phyloP scores from a whole-genome alignment of 1,140 invertebrate species.

The Nasonia vitripennis region DNA sequence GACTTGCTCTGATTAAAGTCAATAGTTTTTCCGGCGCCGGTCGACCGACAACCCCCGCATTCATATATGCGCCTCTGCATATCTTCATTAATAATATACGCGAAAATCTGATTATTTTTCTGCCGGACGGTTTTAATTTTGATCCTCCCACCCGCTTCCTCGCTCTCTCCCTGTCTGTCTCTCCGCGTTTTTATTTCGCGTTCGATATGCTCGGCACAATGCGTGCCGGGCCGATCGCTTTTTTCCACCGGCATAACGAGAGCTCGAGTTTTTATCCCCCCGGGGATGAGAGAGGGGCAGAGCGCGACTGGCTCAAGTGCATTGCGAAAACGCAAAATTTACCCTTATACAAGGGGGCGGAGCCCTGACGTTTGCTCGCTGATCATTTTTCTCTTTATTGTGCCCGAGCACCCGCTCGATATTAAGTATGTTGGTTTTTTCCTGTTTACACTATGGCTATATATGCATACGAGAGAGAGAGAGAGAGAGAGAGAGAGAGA shows the following conservation, averaged over 20 bases:
- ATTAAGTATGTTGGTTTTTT: constrained; percentile 4
- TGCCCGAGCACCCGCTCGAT: neutral
- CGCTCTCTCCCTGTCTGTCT: constrained; percentile 52
- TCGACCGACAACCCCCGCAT: neutral
- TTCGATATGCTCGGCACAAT: constrained; percentile 64
- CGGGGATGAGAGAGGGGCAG: neutral
- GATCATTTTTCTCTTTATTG: constrained; percentile 13
- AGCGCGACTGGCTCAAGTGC: constrained; percentile 25
- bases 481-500: too few species aligned
- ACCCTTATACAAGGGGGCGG: neutral
- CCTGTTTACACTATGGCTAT: neutral
- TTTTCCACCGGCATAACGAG: neutral
- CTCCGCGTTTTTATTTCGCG: constrained; percentile 62
- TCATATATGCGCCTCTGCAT: constrained; percentile 53
- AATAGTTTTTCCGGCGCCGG: constrained; percentile 65
- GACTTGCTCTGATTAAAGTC: constrained; percentile 68
- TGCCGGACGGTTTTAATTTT: constrained; percentile 72
- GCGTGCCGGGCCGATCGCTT: constrained; percentile 62
- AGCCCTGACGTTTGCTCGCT: neutral
- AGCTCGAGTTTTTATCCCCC: constrained; percentile 20
- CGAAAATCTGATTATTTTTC: constrained; percentile 74
- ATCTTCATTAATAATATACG: constrained; percentile 73
- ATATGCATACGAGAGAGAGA: neutral
- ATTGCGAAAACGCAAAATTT: constrained; percentile 40
- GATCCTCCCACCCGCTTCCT: constrained; percentile 57